A percentile compares a stretch with the other conserved stretches of the same genome.
phyloP scores from a whole-genome alignment of 2,797 vertebrate genomes.

The Apogon talboti region DNA sequence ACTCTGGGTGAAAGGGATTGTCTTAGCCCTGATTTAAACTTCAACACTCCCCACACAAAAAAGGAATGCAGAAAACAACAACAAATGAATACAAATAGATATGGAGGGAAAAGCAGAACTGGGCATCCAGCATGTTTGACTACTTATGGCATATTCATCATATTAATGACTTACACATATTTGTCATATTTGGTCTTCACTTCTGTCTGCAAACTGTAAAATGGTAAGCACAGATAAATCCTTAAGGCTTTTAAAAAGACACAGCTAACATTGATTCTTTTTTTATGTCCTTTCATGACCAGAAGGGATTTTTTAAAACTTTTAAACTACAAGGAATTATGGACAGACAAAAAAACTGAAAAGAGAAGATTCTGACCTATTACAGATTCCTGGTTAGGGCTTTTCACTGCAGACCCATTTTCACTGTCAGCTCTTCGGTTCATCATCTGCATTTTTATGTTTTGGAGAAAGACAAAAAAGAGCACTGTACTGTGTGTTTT shows the following conservation, averaged over 20 bases:
- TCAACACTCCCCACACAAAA: conserved; percentile 21
- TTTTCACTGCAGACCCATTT: conserved; percentile 82
- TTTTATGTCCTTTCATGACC: conserved; percentile 3
- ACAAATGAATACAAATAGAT: conserved; percentile 24
- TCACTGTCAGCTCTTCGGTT: conserved; percentile 82
- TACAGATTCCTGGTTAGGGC: conserved; percentile 83
- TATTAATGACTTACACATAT: conserved; percentile 71
- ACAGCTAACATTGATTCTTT: conserved; percentile 17
- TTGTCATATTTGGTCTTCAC: conserved; percentile 76
- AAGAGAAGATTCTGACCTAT: conserved; percentile 82
- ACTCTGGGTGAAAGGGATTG: conserved; percentile 44
- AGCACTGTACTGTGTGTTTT: neutral
- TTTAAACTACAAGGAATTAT: conserved; percentile 2
- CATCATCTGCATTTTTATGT: conserved; percentile 75
- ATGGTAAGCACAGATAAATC: conserved; percentile 66
- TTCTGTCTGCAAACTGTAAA: conserved; percentile 79
- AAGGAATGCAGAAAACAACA: conserved; percentile 45
- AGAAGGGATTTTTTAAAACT: neutral
- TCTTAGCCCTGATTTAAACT: conserved; percentile 21
- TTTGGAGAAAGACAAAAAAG: conserved; percentile 13
- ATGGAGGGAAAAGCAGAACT: conserved; percentile 51
- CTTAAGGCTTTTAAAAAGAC: conserved; percentile 40
- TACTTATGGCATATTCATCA: conserved; percentile 46
- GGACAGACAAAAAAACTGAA: neutral
- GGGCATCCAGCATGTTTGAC: conserved; percentile 55